phyloP scores from a whole-genome alignment of 2,797 vertebrate genomes.

The Halcyon chelicuti region DNA sequence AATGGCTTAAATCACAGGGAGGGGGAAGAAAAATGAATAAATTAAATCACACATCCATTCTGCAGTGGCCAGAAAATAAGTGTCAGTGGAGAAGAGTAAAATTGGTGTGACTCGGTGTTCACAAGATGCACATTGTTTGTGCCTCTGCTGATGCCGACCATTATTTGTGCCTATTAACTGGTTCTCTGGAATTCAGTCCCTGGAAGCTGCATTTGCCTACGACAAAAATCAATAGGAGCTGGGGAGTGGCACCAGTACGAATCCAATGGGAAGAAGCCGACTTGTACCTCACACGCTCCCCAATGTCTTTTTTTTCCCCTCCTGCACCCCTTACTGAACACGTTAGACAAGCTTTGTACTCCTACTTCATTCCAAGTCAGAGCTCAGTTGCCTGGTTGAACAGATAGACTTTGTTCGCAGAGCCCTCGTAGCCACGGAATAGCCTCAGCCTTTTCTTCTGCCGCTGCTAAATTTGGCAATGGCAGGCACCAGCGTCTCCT shows the following conservation, averaged over 20 bases:
- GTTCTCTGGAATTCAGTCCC: not conserved
- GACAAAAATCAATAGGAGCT: not conserved
- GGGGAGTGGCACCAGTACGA: not conserved
- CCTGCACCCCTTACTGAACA: not conserved
- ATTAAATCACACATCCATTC: not conserved
- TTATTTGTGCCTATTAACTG: not conserved
- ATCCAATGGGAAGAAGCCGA: not conserved
- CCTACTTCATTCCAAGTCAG: not conserved
- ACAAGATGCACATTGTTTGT: not conserved
- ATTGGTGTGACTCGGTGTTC: not conserved
- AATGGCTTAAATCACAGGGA: not conserved
- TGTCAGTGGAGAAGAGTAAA: accelerated
- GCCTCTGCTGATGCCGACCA: not conserved
- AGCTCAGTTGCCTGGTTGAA: not conserved
- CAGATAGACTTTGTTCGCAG: not conserved
- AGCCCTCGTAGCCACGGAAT: not conserved
- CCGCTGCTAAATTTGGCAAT: not conserved
- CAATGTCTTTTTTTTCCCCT: not conserved
- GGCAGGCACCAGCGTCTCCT: not conserved
- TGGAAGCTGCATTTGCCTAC: not conserved
- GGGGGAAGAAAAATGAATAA: not conserved
- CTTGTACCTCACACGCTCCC: not conserved
- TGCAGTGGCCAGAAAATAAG: not conserved
- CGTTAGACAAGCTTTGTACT: not conserved
- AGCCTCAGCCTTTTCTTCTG: not conserved